Evolutionary conservation across 2,888 invertebrate genomes (phyloP).

Genomic region (Diaprepes abbreviatus): DNA sequence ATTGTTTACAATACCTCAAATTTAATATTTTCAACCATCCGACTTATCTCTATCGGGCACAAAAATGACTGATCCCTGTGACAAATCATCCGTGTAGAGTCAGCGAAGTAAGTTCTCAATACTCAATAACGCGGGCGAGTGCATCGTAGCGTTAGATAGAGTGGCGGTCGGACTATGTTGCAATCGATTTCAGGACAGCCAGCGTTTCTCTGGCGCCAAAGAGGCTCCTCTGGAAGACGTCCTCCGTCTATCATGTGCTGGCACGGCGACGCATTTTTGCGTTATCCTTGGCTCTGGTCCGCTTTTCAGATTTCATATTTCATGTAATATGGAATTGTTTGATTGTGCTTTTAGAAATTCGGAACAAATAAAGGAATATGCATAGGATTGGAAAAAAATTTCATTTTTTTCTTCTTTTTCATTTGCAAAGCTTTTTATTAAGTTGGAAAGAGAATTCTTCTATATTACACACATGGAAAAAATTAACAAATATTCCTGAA

Average conservation of each 20-base stretch:
- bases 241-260: conserved; percentile 17
- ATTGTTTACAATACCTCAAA: no score
- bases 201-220: conserved; percentile 24
- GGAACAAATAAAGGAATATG: no score
- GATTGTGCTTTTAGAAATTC: no score
- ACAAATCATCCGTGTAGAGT: conserved; percentile 14
- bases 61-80: conserved; percentile 4
- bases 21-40: not conserved
- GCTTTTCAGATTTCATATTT: not conserved
- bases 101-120: conserved; percentile 23
- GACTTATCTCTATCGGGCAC: not conserved
- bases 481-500: no score
- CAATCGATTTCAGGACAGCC: conserved; percentile 26
- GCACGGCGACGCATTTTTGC: conserved; percentile 13
- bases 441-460: no score
- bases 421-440: no score
- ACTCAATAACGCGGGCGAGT: conserved; percentile 23
- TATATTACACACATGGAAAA: no score
- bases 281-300: conserved; percentile 10
- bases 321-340: not conserved
- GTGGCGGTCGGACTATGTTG: conserved; percentile 21
- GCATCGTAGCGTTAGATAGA: conserved; percentile 34
- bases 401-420: no score
- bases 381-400: no score
- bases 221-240: conserved; percentile 21